Conservation (phyloP, 2,797 vertebrate genomes). For the Trichosurus vulpecula region DNA sequence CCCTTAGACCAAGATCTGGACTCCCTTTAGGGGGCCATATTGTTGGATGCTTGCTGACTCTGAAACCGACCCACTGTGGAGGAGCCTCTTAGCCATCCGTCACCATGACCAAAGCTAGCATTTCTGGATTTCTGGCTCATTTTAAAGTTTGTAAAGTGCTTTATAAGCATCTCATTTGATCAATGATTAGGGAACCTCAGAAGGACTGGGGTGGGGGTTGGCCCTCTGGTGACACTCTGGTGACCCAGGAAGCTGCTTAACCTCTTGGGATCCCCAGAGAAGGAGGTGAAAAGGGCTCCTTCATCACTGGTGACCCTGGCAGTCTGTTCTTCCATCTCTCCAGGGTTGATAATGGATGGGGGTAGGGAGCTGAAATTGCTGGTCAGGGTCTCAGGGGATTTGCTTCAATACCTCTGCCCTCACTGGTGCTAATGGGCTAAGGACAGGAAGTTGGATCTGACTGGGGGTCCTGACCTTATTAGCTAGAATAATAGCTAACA, state of each 20-base stretch:
- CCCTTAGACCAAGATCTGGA: not conserved
- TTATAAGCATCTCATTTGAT: not conserved
- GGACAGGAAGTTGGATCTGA: not conserved
- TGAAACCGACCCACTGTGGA: not conserved
- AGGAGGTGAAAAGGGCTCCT: not conserved
- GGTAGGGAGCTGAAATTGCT: not conserved
- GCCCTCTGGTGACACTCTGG: not conserved
- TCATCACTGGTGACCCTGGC: not conserved
- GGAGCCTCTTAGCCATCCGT: not conserved
- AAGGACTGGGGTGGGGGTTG: not conserved
- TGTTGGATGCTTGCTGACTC: not conserved
- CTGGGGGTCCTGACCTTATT: not conserved
- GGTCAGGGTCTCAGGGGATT: not conserved
- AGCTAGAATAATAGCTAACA: not conserved
- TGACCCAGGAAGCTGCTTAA: not conserved
- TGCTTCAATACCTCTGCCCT: not conserved
- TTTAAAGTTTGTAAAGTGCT: not conserved
- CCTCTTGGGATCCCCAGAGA: not conserved
- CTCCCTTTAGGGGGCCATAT: not conserved
- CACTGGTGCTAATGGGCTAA: not conserved
- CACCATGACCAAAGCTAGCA: not conserved
- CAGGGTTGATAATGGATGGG: not conserved
- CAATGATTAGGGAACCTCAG: not conserved
- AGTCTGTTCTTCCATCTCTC: not conserved
- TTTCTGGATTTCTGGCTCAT: not conserved